Percentiles rank a stretch among this genome's conserved stretches.
These are phyloP conservation scores for Hydrolagus affinis DNA, from an alignment of 2,113 vertebrate genomes.

Conservation along the genomic window DNA sequence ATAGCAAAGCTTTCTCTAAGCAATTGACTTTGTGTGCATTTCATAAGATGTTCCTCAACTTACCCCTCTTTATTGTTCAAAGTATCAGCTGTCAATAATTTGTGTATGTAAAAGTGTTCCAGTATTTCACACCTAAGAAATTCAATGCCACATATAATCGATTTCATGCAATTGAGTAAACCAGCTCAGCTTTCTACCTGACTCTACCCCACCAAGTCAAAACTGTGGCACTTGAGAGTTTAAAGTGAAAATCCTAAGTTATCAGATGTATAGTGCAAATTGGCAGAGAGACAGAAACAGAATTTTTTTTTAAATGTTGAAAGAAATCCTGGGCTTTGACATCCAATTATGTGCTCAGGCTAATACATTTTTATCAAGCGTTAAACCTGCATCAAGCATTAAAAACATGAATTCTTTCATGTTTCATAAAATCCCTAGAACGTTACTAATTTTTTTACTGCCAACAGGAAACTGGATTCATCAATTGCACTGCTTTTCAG, in stretches of 20 bases:
- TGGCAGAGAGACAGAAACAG: neutral
- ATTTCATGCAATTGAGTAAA: too few relatives aligned
- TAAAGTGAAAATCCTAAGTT: neutral
- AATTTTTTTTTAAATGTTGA: too few relatives aligned
- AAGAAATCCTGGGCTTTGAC: neutral
- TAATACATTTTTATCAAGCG: neutral
- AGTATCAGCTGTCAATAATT: neutral
- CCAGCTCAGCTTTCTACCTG: neutral
- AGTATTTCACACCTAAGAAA: neutral
- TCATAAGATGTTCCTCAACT: neutral
- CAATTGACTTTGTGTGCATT: neutral
- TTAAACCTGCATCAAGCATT: neutral
- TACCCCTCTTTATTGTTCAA: neutral
- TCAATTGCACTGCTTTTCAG: slow-evolving; percentile 7
- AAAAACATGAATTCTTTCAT: neutral
- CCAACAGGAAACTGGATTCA: neutral
- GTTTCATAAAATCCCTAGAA: neutral
- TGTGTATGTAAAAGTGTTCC: neutral
- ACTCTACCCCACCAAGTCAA: neutral
- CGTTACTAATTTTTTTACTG: slow-evolving; percentile 14
- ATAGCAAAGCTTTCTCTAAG: neutral
- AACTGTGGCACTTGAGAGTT: neutral
- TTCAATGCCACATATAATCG: neutral
- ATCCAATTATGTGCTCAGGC: neutral
- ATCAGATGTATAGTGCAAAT: neutral